A percentile compares a stretch with the other conserved stretches of the same genome.
Conservation (phyloP, 2,888 invertebrate genomes). For the Drosophila mulleri region DNA sequence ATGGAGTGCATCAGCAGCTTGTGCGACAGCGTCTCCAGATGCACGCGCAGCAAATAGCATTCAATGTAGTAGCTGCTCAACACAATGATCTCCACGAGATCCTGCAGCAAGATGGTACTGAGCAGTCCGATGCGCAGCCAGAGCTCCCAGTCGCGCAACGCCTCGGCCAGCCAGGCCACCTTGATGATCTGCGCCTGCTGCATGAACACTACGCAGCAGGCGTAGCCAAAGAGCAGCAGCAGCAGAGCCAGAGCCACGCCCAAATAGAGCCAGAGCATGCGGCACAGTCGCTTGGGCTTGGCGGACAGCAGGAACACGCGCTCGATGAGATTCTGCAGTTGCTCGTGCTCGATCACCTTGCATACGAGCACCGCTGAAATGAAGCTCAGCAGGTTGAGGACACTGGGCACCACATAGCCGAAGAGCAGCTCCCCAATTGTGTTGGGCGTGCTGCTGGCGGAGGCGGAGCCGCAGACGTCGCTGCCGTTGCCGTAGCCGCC, state of each 20-base stretch:
- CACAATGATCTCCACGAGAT: conserved; percentile 93
- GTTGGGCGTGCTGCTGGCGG: conserved; percentile 53
- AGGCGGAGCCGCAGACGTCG: conserved; percentile 39
- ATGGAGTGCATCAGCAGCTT: conserved; percentile 90
- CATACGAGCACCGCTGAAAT: conserved; percentile 90
- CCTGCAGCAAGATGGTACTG: conserved; percentile 90
- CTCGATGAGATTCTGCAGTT: conserved; percentile 93
- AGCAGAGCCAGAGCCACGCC: conserved; percentile 90
- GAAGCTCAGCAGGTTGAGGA: conserved; percentile 90
- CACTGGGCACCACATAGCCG: conserved; percentile 90
- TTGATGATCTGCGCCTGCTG: conserved; percentile 75
- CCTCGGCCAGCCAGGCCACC: conserved; percentile 67
- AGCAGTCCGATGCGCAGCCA: conserved; percentile 86
- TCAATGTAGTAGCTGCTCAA: conserved; percentile 93
- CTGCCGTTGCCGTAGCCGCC: conserved; percentile 39
- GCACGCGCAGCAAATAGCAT: conserved; percentile 91
- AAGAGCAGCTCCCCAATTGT: conserved; percentile 90
- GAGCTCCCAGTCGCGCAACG: conserved; percentile 66
- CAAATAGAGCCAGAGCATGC: conserved; percentile 90
- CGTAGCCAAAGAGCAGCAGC: conserved; percentile 88
- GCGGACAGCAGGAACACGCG: conserved; percentile 91
- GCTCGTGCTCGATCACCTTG: conserved; percentile 92
- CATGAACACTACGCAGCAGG: conserved; percentile 85
- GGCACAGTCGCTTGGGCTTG: conserved; percentile 89
- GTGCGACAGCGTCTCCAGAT: conserved; percentile 90